phyloP scores from a whole-genome alignment of 2,797 vertebrate genomes.

The Oryzias sinensis region DNA sequence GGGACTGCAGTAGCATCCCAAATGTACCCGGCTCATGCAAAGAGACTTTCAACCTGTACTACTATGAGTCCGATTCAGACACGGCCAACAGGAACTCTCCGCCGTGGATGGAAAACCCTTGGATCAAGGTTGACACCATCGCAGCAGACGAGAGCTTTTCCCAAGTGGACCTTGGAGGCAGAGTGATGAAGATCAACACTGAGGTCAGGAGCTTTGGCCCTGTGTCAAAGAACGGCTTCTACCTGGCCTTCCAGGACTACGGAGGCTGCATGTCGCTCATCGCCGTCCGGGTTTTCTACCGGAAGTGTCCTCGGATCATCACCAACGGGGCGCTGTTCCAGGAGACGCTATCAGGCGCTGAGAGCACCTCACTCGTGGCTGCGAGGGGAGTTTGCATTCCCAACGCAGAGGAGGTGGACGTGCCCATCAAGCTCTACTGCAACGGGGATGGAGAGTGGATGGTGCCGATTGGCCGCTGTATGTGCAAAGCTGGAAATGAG shows the following conservation, averaged over 20 bases:
- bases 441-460: conserved; percentile 98
- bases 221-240: conserved; percentile 93
- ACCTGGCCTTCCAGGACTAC: conserved; percentile 97
- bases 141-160: conserved; percentile 98
- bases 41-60: conserved; percentile 98
- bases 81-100: conserved; percentile 89
- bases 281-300: conserved; percentile 93
- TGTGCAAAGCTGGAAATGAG: conserved; percentile 94
- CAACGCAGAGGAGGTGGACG: conserved; percentile 95
- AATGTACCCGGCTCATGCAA: conserved; percentile 97
- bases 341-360: conserved; percentile 94
- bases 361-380: conserved; percentile 94
- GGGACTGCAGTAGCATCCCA: conserved; percentile 98
- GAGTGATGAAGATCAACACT: conserved; percentile 99
- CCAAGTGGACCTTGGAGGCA: conserved; percentile 93
- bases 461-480: conserved; percentile 96
- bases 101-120: conserved; percentile 98
- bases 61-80: conserved; percentile 91
- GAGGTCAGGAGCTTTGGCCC: conserved; percentile 97
- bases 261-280: conserved; percentile 98
- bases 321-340: conserved; percentile 93
- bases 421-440: conserved; percentile 98
- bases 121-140: conserved; percentile 98
- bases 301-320: conserved; percentile 92
- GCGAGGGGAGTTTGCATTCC: conserved; percentile 91